These are phyloP conservation scores for Phaethon lepturus DNA, from an alignment of 2,113 vertebrate species.

Conservation along the genomic window DNA sequence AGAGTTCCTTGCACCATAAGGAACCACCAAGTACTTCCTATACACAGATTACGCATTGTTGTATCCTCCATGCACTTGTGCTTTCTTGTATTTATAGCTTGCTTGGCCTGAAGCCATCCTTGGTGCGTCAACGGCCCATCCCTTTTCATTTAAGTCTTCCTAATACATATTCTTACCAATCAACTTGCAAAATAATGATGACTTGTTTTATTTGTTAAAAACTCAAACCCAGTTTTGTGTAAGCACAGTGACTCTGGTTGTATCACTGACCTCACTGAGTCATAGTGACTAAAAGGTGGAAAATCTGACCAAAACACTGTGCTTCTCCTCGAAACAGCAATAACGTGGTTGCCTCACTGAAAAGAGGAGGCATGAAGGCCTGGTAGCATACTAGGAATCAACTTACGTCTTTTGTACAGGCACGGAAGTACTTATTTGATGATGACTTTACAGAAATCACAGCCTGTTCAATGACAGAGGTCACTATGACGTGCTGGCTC, in stretches of 20 bases:
- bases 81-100: background rate
- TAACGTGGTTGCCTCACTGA: background rate
- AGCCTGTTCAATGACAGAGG: background rate
- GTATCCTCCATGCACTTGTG: background rate
- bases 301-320: background rate
- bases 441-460: background rate
- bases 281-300: background rate
- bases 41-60: background rate
- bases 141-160: background rate
- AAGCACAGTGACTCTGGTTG: background rate
- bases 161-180: background rate
- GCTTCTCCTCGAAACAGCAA: background rate
- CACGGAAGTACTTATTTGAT: background rate
- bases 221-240: background rate
- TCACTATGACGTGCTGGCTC: background rate
- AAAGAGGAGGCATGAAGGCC: background rate
- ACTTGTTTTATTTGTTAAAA: background rate
- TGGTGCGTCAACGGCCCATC: background rate
- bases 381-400: background rate
- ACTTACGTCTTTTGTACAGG: background rate
- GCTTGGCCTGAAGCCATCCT: background rate
- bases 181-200: background rate
- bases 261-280: background rate
- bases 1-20: background rate
- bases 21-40: background rate